Conservation (phyloP, 2,797 vertebrate genomes). For the Platalea minor region DNA sequence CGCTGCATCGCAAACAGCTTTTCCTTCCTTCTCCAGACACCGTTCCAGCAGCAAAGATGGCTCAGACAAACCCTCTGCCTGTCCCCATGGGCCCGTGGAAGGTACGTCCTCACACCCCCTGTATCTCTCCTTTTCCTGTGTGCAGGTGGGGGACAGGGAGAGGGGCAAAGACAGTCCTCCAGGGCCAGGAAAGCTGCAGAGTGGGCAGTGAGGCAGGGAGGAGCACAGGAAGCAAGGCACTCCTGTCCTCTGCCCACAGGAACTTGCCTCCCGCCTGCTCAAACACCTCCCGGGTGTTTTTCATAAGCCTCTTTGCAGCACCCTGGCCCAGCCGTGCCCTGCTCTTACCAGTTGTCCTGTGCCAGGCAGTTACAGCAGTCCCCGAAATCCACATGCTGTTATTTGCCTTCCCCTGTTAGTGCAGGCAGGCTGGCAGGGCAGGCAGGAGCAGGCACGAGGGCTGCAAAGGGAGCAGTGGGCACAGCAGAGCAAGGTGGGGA, state of each 20-base stretch:
- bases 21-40: conserved; percentile 71
- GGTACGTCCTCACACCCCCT: conserved; percentile 67
- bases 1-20: neutral
- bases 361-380: neutral
- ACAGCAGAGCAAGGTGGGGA: neutral
- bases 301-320: neutral
- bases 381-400: neutral
- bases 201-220: accelerated
- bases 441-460: neutral
- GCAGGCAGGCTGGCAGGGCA: neutral
- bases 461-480: neutral
- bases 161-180: neutral
- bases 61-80: conserved; percentile 87
- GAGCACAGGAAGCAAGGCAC: neutral
- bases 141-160: neutral
- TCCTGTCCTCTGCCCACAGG: neutral
- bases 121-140: neutral
- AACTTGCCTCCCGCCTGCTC: neutral
- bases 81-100: conserved; percentile 90
- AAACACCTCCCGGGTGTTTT: neutral
- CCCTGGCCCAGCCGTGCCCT: neutral
- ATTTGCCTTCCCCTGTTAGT: accelerated
- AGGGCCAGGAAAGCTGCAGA: neutral
- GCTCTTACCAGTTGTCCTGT: neutral
- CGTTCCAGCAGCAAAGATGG: conserved; percentile 84